phyloP scores from a whole-genome alignment of 2,113 vertebrate genomes.

The Poeciliopsis occidentalis region DNA sequence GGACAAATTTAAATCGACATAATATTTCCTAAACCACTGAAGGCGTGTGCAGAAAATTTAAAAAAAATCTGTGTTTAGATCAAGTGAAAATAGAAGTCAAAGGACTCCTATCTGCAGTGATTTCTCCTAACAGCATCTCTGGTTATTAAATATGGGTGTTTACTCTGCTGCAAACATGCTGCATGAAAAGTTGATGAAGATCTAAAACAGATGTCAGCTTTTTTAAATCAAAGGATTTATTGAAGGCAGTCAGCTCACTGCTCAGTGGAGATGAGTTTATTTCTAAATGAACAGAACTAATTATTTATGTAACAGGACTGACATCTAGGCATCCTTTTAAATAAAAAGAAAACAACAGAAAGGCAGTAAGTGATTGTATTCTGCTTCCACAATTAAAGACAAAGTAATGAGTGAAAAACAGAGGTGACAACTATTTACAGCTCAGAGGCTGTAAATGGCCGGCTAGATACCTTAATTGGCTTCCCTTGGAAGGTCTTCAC shows the following conservation, averaged over 20 bases:
- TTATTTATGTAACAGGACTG: not conserved
- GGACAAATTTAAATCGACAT: too few species aligned
- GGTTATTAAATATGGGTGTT: not conserved
- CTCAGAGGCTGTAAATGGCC: not conserved
- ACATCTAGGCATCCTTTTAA: not conserved
- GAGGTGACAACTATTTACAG: not conserved
- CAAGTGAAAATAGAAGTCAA: not conserved
- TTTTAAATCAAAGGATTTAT: not conserved
- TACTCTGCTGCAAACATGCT: not conserved
- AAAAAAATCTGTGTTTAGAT: not conserved
- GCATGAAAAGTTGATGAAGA: not conserved
- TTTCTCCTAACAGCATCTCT: too few species aligned
- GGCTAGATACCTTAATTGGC: constrained; percentile 76
- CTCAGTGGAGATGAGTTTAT: too few species aligned
- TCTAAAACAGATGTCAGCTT: not conserved
- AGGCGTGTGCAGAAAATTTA: too few species aligned
- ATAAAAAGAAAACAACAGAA: not conserved
- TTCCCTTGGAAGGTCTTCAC: constrained; percentile 98
- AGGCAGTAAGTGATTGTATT: not conserved
- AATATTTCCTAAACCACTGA: too few species aligned
- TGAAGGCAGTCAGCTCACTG: not conserved
- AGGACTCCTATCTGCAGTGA: too few species aligned
- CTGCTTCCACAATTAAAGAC: not conserved
- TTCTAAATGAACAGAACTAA: too few species aligned
- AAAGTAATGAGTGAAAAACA: not conserved